Conservation (phyloP, 2,113 vertebrate species). For the Nansenia antarctica region DNA sequence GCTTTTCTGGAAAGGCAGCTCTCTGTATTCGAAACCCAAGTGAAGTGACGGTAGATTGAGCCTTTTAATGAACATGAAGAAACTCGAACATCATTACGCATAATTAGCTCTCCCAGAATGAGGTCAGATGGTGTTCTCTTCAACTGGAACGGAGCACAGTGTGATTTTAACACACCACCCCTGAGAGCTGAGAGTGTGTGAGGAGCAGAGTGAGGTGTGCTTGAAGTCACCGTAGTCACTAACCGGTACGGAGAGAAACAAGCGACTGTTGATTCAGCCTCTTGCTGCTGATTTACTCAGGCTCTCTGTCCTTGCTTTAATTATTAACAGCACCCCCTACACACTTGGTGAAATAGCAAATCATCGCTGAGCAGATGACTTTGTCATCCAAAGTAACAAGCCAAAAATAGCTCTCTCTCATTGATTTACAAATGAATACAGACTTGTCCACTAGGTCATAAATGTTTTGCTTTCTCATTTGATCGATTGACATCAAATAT, state of each 20-base stretch:
- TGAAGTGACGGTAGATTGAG: constrained; percentile 8
- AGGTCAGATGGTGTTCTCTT: constrained; percentile 4
- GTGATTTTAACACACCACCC: constrained; percentile 11
- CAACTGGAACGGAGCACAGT: constrained; percentile 8
- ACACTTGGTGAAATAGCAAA: constrained; percentile 25
- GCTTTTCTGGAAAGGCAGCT: background rate
- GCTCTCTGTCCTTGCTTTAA: constrained; percentile 8
- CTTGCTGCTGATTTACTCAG: constrained; percentile 2
- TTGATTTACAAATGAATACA: constrained; percentile 16
- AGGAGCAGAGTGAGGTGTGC: background rate
- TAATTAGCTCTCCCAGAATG: constrained; percentile 20
- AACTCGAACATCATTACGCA: constrained; percentile 5
- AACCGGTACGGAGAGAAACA: background rate
- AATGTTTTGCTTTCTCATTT: constrained; percentile 8
- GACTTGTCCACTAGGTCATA: constrained; percentile 18
- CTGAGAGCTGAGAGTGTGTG: background rate
- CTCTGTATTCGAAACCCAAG: no score
- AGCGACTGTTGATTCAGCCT: constrained; percentile 4
- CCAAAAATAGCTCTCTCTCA: constrained; percentile 6
- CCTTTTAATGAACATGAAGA: constrained; percentile 1
- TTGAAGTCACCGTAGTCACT: constrained; percentile 29
- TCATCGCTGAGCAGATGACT: constrained; percentile 7
- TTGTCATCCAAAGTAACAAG: constrained; percentile 1
- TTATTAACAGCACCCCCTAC: constrained; percentile 2
- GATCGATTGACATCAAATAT: background rate